Base-by-base conservation (phyloP, 1,140 invertebrate genomes). In the Aplysia californica region DNA sequence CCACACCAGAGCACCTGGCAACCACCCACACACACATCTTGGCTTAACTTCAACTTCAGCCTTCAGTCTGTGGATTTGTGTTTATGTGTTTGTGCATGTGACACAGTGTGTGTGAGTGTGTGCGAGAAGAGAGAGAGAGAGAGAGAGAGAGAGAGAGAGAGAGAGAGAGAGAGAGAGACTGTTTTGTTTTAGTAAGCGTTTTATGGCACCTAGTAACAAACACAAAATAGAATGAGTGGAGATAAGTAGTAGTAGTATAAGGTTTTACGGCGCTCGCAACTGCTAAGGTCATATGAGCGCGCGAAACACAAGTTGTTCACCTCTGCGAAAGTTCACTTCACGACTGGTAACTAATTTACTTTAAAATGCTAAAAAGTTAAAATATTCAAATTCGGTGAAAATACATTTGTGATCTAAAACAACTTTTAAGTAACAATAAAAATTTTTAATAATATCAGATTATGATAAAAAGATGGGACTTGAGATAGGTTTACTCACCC, bases 81-180 rank as follows among this genome's bases (percentile, higher is more conserved):
- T 15, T 15, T 15, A 50, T 10, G n/a, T 10, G 31, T 58, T 23
- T 58, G 5, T 3, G 21, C 5, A n/a, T 5, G 56, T 23, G 56
- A 58, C n/a, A 58, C n/a, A 58, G 56, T 23, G 56, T 23, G 56
- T 23, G 56, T 23, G 56, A 6, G 56, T 23, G 56, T 29, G 36
- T 29, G 36, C 5, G 36, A 21, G 36, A 6, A 64, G 59, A 64
- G 59, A 64, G 59, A 29, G 26, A 64, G 59, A 64, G 59, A 29
- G 26, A 64, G 59, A 64, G 26, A 64, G 59, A 64, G 59, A 64
- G 59, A 64, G 59, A 64, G 59, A 64, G 26, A 64, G 26, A 64
- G 59, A 64, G 59, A 64, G 59, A 64, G 59, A 59, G 56, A 59
- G 44, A 23, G 31, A 58, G 4, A 58, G n/a, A 4, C n/a, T 58